Conservation (phyloP, 30 jellyfish, hydroid and myxozoan genomes). For the Turritopsis dohrnii region DNA sequence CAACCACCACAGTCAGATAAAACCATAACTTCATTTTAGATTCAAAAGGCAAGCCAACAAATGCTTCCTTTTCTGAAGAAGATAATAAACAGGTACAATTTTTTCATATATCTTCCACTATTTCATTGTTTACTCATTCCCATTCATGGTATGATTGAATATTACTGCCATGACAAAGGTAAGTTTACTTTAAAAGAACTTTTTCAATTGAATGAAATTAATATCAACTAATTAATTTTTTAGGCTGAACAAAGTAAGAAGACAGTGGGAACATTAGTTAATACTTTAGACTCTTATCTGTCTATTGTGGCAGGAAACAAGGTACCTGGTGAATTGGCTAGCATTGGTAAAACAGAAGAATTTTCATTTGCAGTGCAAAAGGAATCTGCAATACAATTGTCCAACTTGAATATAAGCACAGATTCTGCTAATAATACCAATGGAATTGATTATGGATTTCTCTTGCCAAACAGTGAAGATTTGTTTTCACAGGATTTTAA, state of each 20-base stretch:
- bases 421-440: neutral
- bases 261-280: conserved; percentile 13
- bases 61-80: too few relatives aligned
- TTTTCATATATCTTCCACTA: too few relatives aligned
- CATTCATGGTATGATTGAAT: too few relatives aligned
- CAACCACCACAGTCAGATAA: too few relatives aligned
- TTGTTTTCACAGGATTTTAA: neutral
- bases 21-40: too few relatives aligned
- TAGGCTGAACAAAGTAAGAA: conserved; percentile 41
- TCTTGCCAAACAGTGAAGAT: conserved; percentile 15
- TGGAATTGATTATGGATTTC: conserved; percentile 8
- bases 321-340: conserved; percentile 4
- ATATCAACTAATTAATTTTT: too few relatives aligned
- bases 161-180: too few relatives aligned
- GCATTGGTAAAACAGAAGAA: conserved; percentile 12
- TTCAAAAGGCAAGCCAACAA: too few relatives aligned
- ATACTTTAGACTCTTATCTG: neutral
- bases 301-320: neutral
- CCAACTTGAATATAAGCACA: neutral
- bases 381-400: neutral
- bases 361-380: conserved; percentile 2
- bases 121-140: too few relatives aligned
- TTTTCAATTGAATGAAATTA: too few relatives aligned
- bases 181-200: too few relatives aligned
- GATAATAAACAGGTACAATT: too few relatives aligned